A percentile compares a stretch with the other conserved stretches of the same genome.
Conservation (phyloP, 92 coral and sea anemone genomes). For the Plumapathes pennacea region DNA sequence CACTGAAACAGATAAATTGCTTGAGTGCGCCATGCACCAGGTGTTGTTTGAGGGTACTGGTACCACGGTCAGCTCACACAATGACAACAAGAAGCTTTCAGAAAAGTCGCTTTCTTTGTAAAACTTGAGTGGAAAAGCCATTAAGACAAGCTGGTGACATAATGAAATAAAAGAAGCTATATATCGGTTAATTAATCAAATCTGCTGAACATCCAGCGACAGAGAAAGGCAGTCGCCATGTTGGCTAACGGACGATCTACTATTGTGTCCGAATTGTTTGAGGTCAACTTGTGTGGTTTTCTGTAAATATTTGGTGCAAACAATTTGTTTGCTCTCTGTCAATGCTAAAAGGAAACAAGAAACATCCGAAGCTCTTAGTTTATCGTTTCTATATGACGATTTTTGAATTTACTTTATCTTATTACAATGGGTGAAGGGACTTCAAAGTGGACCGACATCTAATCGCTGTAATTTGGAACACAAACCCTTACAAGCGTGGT, state of each 20-base stretch:
- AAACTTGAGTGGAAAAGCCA: constrained; percentile 60
- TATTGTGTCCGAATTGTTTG: too few relatives aligned
- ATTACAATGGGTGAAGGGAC: constrained; percentile 62
- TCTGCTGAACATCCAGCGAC: constrained; percentile 44
- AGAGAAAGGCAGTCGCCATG: constrained; percentile 1
- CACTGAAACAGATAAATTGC: constrained; percentile 10
- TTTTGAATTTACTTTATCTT: constrained; percentile 44
- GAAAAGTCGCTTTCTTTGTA: constrained; percentile 5
- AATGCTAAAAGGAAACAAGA: too few relatives aligned
- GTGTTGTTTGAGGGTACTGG: background rate
- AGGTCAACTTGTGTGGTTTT: too few relatives aligned
- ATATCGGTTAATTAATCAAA: constrained; percentile 89
- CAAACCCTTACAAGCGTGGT: constrained; percentile 64
- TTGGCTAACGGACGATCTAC: too few relatives aligned
- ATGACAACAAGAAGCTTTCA: constrained; percentile 1
- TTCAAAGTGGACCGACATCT: constrained; percentile 84
- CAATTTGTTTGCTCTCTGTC: too few relatives aligned
- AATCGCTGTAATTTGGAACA: constrained; percentile 89
- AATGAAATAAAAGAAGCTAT: constrained; percentile 77
- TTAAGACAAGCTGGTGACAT: constrained; percentile 82
- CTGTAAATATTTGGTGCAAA: too few relatives aligned
- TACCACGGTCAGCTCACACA: background rate
- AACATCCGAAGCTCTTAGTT: too few relatives aligned
- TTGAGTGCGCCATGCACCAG: background rate
- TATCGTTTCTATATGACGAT: constrained; percentile 19